Percentiles rank a stretch among this genome's conserved stretches.
Evolutionary conservation across 2,113 vertebrate genomes (phyloP).

Genomic region (Anolis carolinensis): DNA sequence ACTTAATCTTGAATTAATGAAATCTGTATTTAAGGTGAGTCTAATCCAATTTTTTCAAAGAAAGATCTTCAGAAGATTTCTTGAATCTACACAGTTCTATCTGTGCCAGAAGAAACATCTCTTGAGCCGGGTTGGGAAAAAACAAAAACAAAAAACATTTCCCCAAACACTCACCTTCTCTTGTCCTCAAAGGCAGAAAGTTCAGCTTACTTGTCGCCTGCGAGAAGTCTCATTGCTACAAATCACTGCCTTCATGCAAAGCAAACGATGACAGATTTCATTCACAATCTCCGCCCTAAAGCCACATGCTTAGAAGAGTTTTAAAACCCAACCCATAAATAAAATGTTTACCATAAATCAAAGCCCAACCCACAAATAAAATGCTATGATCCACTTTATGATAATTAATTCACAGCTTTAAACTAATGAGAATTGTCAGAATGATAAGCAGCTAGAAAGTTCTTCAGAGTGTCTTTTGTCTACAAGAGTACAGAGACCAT

Average conservation of each 20-base stretch:
- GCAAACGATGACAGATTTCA: slow-evolving; percentile 30
- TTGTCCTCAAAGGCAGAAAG: slow-evolving; percentile 23
- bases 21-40: background rate
- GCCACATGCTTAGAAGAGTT: slow-evolving; percentile 36
- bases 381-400: slow-evolving; percentile 48
- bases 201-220: slow-evolving; percentile 18
- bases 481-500: background rate
- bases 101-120: background rate
- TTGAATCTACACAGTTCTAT: background rate
- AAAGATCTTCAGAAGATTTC: background rate
- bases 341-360: slow-evolving; percentile 47
- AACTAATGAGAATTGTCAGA: slow-evolving; percentile 62
- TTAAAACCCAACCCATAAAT: slow-evolving; percentile 54
- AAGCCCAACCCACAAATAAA: slow-evolving; percentile 58
- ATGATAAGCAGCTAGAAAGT: slow-evolving; percentile 44
- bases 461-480: slow-evolving; percentile 20
- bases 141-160: slow-evolving; percentile 10
- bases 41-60: background rate
- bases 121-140: background rate
- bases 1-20: background rate
- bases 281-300: slow-evolving; percentile 33
- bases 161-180: slow-evolving; percentile 42
- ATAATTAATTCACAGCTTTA: slow-evolving; percentile 52
- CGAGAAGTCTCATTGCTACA: slow-evolving; percentile 27
- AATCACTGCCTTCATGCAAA: slow-evolving; percentile 41